Percentiles rank a stretch among this genome's conserved stretches.
Evolutionary conservation across 2,888 invertebrate genomes (phyloP).

Genomic region (Philonicus albiceps): DNA sequence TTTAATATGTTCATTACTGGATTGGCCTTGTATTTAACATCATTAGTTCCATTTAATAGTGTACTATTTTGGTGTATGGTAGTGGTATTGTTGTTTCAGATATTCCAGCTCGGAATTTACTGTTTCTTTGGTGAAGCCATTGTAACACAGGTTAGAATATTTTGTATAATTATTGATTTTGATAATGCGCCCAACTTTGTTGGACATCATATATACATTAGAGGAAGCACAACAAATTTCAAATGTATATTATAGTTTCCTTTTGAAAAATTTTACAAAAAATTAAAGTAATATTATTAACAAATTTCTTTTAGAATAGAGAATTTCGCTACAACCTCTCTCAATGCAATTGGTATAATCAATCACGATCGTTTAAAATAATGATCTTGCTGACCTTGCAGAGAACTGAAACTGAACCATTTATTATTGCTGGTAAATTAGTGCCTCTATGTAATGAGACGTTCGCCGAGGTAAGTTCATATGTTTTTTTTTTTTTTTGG

Average conservation of each 20-base stretch:
- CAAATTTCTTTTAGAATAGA: not conserved
- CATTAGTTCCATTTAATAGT: not conserved
- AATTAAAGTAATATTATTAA: too few species aligned
- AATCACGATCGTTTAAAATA: not conserved
- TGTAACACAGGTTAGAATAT: not conserved
- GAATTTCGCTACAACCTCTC: not conserved
- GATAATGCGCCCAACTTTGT: too few species aligned
- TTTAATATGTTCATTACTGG: not conserved
- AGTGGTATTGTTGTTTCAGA: not conserved
- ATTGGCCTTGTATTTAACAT: not conserved
- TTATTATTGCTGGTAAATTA: not conserved
- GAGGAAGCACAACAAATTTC: too few species aligned
- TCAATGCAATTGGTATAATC: not conserved
- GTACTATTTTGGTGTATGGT: not conserved
- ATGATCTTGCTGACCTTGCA: not conserved
- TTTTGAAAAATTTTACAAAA: too few species aligned
- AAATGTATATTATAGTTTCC: too few species aligned
- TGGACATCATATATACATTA: too few species aligned
- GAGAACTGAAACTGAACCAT: not conserved
- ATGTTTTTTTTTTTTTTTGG: too few species aligned
- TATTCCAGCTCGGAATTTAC: not conserved
- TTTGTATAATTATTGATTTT: not conserved
- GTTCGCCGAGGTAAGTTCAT: not conserved
- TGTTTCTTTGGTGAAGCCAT: not conserved
- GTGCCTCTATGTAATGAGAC: not conserved